Evolutionary conservation across 2,113 vertebrate species (phyloP).

Genomic region (Elanus axillaris): DNA sequence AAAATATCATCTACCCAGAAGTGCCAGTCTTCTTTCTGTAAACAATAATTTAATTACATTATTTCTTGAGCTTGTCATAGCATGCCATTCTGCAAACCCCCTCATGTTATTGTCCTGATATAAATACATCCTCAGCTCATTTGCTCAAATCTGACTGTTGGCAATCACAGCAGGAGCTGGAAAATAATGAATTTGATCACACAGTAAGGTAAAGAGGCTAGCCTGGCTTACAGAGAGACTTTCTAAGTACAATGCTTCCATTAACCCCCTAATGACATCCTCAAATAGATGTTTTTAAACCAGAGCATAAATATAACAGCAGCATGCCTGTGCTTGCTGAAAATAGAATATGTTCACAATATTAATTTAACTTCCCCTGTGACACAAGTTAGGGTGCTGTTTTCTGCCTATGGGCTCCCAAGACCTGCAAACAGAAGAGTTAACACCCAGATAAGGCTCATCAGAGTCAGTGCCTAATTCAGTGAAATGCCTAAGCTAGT

Average conservation of each 20-base stretch:
- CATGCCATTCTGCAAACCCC: not conserved
- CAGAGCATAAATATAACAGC: constrained; percentile 18
- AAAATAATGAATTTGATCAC: constrained; percentile 40
- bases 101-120: constrained; percentile 24
- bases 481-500: not conserved
- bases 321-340: not conserved
- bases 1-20: not conserved
- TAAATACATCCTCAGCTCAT: constrained; percentile 32
- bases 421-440: not conserved
- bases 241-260: not conserved
- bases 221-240: not conserved
- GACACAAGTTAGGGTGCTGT: not conserved
- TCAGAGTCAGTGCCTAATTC: not conserved
- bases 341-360: not conserved
- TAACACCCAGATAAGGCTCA: not conserved
- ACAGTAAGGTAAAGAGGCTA: not conserved
- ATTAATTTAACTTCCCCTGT: not conserved
- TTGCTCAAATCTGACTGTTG: constrained; percentile 39
- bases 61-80: constrained; percentile 29
- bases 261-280: constrained; percentile 25
- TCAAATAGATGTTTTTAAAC: not conserved
- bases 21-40: constrained; percentile 10
- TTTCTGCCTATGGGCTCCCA: not conserved
- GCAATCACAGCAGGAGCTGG: constrained; percentile 42
- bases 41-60: constrained; percentile 50